Percentiles rank a stretch among this genome's conserved stretches.
phyloP scores from a whole-genome alignment of 2,888 invertebrate species.

The Icerya purchasi region DNA sequence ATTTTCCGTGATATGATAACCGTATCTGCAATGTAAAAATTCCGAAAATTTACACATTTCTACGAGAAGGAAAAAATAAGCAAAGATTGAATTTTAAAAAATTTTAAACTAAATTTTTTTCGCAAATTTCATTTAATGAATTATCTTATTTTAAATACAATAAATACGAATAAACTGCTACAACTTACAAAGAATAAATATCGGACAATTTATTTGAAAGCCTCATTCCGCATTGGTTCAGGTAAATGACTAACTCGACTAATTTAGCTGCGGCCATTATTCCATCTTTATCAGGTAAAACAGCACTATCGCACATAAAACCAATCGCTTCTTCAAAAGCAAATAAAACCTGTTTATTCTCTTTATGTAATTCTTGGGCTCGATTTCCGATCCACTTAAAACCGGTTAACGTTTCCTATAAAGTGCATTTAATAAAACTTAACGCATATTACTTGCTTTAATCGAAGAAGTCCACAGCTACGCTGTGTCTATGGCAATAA shows the following conservation, averaged over 20 bases:
- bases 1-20: constrained; percentile 67
- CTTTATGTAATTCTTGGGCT: constrained; percentile 42
- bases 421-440: constrained; percentile 9
- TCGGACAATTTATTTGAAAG: constrained; percentile 41
- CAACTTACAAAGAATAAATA: constrained; percentile 45
- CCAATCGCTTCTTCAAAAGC: constrained; percentile 98
- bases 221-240: constrained; percentile 34
- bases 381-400: constrained; percentile 99
- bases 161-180: not conserved
- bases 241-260: constrained; percentile 49
- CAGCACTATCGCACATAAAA: constrained; percentile 67
- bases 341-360: constrained; percentile 61
- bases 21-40: constrained; percentile 37
- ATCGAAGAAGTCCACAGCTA: no score
- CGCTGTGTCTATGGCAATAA: no score
- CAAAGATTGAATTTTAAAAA: not conserved
- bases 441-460: no score
- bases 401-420: constrained; percentile 78
- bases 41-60: not conserved
- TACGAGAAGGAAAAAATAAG: not conserved
- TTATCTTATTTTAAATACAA: not conserved
- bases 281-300: constrained; percentile 89
- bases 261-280: constrained; percentile 66
- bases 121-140: not conserved
- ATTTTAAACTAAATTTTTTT: not conserved